Evolutionary conservation across 1,140 invertebrate species (phyloP).

Genomic region (Penaeus japonicus): DNA sequence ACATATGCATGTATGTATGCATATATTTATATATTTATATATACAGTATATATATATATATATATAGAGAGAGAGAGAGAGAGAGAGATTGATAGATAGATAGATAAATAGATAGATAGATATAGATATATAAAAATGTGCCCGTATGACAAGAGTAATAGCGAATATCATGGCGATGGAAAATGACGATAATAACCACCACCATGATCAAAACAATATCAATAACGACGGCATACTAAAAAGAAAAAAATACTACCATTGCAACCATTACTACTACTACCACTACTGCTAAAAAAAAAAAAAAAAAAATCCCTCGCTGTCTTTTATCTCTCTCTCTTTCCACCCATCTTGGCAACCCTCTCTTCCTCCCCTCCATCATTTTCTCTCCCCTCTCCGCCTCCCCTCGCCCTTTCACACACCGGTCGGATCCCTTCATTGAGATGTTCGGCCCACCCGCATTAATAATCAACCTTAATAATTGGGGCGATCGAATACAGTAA

Average conservation of each 20-base stretch:
- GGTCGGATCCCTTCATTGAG: too few species aligned
- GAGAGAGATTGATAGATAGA: not conserved
- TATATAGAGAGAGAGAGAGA: too few species aligned
- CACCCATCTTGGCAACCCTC: not conserved
- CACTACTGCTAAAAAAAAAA: not conserved
- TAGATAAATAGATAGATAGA: not conserved
- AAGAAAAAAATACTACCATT: not conserved
- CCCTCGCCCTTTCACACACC: too few species aligned
- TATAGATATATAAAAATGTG: not conserved
- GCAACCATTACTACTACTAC: not conserved
- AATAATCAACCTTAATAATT: too few species aligned
- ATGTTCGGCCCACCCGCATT: too few species aligned
- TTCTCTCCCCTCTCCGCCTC: too few species aligned
- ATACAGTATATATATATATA: not conserved
- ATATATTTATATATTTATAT: not conserved
- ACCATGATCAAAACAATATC: too few species aligned
- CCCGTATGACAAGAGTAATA: not conserved
- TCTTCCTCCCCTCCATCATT: too few species aligned
- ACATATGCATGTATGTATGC: not conserved
- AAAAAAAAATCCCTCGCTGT: not conserved
- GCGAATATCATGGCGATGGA: not conserved
- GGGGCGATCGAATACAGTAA: too few species aligned
- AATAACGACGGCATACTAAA: not conserved
- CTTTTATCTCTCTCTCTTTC: not conserved
- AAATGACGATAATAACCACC: too few species aligned